phyloP scores from a whole-genome alignment of 2,888 invertebrate species.

The Adelphocoris suturalis region DNA sequence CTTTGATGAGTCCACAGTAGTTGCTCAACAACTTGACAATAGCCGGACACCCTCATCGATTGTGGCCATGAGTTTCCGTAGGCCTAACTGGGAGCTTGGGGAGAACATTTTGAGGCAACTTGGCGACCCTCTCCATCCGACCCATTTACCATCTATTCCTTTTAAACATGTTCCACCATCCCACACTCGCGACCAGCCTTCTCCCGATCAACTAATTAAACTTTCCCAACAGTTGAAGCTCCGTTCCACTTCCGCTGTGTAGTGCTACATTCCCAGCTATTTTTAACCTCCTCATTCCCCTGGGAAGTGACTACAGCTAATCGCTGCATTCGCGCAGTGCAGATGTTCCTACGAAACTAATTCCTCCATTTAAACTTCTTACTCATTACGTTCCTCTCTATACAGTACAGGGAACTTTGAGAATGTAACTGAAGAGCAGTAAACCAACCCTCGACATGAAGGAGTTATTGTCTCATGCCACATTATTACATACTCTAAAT shows the following conservation, averaged over 20 bases:
- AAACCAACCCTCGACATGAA: background rate
- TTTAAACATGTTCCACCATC: constrained; percentile 12
- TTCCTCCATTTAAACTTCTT: background rate
- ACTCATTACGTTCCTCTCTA: background rate
- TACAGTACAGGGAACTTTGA: background rate
- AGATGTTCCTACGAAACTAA: constrained; percentile 26
- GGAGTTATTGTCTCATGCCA: background rate
- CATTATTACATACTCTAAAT: background rate
- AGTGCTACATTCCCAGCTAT: background rate
- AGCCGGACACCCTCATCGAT: constrained; percentile 28
- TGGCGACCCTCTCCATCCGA: background rate
- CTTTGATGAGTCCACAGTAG: background rate
- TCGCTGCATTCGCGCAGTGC: constrained; percentile 30
- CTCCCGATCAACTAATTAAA: constrained; percentile 53
- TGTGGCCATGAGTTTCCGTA: background rate
- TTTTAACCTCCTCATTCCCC: background rate
- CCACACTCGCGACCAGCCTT: background rate
- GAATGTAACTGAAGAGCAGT: background rate
- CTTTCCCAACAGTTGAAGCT: constrained; percentile 38
- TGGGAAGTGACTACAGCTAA: constrained; percentile 16
- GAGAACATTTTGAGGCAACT: constrained; percentile 24
- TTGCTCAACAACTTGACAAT: constrained; percentile 43
- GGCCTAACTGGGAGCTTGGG: background rate
- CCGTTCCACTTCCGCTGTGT: background rate
- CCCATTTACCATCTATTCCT: constrained; percentile 14